These are phyloP conservation scores for Leptopilina syphax DNA, from an alignment of 2,888 invertebrate species.

Conservation along the genomic window DNA sequence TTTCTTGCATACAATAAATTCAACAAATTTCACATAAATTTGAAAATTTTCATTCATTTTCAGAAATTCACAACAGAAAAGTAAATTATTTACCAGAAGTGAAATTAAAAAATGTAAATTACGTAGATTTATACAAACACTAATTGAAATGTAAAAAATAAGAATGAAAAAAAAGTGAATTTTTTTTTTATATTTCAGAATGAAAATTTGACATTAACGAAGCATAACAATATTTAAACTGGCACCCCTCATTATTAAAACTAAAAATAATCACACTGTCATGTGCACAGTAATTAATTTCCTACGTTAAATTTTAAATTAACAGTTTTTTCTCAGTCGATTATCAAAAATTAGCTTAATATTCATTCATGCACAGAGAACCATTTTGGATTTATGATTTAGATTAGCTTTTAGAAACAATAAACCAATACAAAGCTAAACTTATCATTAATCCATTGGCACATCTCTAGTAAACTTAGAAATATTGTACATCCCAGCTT, in stretches of 20 bases:
- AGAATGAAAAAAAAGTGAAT: too few relatives aligned
- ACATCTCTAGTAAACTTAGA: not conserved
- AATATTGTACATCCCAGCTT: not conserved
- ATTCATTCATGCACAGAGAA: not conserved
- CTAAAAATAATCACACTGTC: not conserved
- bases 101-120: too few relatives aligned
- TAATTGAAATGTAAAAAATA: too few relatives aligned
- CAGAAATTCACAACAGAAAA: too few relatives aligned
- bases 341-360: conserved; percentile 1
- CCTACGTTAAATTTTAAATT: not conserved
- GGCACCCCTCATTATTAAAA: too few relatives aligned
- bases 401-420: not conserved
- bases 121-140: too few relatives aligned
- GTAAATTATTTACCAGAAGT: too few relatives aligned
- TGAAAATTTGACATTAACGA: too few relatives aligned
- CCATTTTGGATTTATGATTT: conserved; percentile 31
- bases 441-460: conserved; percentile 29
- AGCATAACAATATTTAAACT: too few relatives aligned
- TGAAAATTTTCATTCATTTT: not conserved
- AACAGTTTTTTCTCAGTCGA: not conserved
- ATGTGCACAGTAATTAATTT: conserved; percentile 9
- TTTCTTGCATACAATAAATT: not conserved
- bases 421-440: conserved; percentile 21
- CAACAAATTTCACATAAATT: not conserved
- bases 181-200: too few relatives aligned